Evolutionary conservation across 2,888 invertebrate genomes (phyloP).

Genomic region (Microplitis manilae): DNA sequence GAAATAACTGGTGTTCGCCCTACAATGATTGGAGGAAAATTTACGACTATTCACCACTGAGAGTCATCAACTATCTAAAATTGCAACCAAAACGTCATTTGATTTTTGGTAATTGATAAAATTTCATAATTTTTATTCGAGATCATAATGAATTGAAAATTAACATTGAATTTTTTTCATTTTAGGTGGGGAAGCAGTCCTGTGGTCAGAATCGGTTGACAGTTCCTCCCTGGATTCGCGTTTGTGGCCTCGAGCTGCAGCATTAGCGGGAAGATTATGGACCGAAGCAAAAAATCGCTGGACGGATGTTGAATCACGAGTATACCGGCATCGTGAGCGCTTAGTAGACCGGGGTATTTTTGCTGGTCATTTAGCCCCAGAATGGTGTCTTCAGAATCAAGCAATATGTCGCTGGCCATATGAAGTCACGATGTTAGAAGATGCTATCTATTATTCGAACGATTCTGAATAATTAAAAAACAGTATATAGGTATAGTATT

Average conservation of each 20-base stretch:
- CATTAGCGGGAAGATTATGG: slow-evolving; percentile 89
- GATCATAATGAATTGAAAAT: background rate
- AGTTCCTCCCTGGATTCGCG: slow-evolving; percentile 79
- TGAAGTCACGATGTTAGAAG: too few species aligned
- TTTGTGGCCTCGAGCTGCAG: slow-evolving; percentile 89
- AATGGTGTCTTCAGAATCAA: slow-evolving; percentile 90
- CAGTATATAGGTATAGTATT: too few species aligned
- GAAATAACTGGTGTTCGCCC: slow-evolving; percentile 92
- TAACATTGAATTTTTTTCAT: background rate
- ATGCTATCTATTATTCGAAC: too few species aligned
- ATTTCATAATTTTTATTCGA: background rate
- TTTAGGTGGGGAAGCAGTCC: slow-evolving; percentile 84
- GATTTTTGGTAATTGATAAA: slow-evolving; percentile 72
- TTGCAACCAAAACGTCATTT: slow-evolving; percentile 72
- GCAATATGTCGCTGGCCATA: slow-evolving; percentile 74
- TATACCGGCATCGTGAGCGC: slow-evolving; percentile 82
- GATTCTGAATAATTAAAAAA: too few species aligned
- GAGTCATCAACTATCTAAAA: slow-evolving; percentile 70
- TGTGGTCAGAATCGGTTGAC: slow-evolving; percentile 91
- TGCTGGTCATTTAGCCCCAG: slow-evolving; percentile 85
- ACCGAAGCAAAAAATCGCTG: slow-evolving; percentile 80
- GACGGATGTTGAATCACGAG: slow-evolving; percentile 81
- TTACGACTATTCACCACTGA: slow-evolving; percentile 82
- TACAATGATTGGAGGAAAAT: slow-evolving; percentile 92
- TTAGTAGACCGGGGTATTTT: slow-evolving; percentile 79